phyloP scores from a whole-genome alignment of 1,140 invertebrate species.

The Vanessa atalanta region DNA sequence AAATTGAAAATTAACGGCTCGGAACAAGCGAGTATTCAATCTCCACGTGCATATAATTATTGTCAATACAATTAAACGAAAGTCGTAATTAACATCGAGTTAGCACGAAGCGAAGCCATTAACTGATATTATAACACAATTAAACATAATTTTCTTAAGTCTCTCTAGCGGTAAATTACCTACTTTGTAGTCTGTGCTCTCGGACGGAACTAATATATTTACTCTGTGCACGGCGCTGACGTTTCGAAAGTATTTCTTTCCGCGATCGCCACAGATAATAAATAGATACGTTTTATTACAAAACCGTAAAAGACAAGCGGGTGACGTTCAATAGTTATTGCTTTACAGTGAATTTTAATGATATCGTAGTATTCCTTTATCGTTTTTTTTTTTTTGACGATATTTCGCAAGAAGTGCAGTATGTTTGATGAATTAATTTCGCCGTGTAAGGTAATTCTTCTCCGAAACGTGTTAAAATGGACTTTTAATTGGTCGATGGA shows the following conservation, averaged over 20 bases:
- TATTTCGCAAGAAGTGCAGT: slow-evolving; percentile 22
- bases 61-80: slow-evolving; percentile 47
- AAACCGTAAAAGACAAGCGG: slow-evolving; percentile 22
- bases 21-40: not conserved
- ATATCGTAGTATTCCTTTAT: not conserved
- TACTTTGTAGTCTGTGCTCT: slow-evolving; percentile 34
- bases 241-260: not conserved
- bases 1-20: not conserved
- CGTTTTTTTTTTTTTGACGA: slow-evolving; percentile 19
- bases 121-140: slow-evolving; percentile 68
- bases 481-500: slow-evolving; percentile 23
- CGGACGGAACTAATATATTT: slow-evolving; percentile 58
- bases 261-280: not conserved
- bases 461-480: slow-evolving; percentile 35
- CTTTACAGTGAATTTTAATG: slow-evolving; percentile 28
- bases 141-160: slow-evolving; percentile 59
- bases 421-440: slow-evolving; percentile 21
- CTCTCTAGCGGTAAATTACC: slow-evolving; percentile 63
- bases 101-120: slow-evolving; percentile 62
- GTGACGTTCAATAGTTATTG: slow-evolving; percentile 38
- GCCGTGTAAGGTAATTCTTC: slow-evolving; percentile 31
- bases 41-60: slow-evolving; percentile 39
- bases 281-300: not conserved
- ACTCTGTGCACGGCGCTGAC: slow-evolving; percentile 13
- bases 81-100: slow-evolving; percentile 58